A percentile compares a stretch with the other conserved stretches of the same genome.
Evolutionary conservation across 1,140 invertebrate genomes (phyloP).

Genomic region (Drosophila persimilis): DNA sequence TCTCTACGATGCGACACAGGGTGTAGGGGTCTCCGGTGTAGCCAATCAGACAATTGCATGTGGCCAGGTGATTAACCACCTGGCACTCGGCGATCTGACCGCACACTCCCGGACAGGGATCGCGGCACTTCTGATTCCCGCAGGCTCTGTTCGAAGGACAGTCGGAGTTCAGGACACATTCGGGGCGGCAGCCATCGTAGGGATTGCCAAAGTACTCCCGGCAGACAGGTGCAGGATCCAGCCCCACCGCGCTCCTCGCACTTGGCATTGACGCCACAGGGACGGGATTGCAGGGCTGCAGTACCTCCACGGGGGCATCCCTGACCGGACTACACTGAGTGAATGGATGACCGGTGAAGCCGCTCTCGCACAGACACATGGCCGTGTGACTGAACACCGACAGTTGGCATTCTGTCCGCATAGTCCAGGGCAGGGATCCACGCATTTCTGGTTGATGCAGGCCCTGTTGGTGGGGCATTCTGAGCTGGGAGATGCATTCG

Average conservation of each 20-base stretch:
- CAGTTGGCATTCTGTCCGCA: slow-evolving; percentile 73
- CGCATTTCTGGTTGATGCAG: slow-evolving; percentile 86
- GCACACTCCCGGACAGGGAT: slow-evolving; percentile 91
- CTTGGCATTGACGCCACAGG: slow-evolving; percentile 89
- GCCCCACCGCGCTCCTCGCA: slow-evolving; percentile 88
- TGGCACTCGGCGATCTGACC: slow-evolving; percentile 88
- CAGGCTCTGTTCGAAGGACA: slow-evolving; percentile 89
- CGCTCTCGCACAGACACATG: slow-evolving; percentile 84
- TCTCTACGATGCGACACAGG: slow-evolving; percentile 77
- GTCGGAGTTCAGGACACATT: slow-evolving; percentile 90
- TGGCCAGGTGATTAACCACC: slow-evolving; percentile 89
- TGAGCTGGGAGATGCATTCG: slow-evolving; percentile 90
- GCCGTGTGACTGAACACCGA: slow-evolving; percentile 82
- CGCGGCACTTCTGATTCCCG: slow-evolving; percentile 89
- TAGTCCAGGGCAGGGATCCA: slow-evolving; percentile 79
- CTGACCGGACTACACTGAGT: slow-evolving; percentile 86
- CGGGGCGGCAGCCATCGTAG: slow-evolving; percentile 89
- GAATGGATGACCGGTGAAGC: slow-evolving; percentile 84
- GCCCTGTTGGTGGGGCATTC: slow-evolving; percentile 92
- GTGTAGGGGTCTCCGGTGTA: slow-evolving; percentile 90
- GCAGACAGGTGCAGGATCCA: slow-evolving; percentile 89
- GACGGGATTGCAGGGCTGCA: slow-evolving; percentile 84
- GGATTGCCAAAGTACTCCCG: slow-evolving; percentile 89
- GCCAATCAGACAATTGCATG: slow-evolving; percentile 87
- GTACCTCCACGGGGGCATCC: slow-evolving; percentile 70